Base-by-base conservation (phyloP, 2,888 invertebrate species). In the Sphinx pinastri region DNA sequence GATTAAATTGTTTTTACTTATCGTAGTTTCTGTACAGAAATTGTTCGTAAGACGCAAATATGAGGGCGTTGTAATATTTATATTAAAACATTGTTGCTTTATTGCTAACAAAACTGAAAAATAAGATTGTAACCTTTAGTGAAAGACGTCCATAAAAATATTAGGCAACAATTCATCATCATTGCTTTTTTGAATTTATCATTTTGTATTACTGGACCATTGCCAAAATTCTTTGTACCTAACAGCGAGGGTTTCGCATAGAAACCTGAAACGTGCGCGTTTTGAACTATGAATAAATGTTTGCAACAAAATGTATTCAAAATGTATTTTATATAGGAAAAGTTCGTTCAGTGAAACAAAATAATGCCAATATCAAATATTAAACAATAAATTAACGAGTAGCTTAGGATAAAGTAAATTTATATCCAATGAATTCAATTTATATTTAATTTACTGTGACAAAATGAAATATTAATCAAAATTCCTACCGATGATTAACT, bases 141-240 rank as follows among this genome's bases (percentile, higher is more conserved):
- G 63, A 63, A 49, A 63, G 63, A 49, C 63, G 45, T 49, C 19
- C 12, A 63, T 47, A 63, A 63, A 60, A 63, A 63, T 63, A 19
- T 49, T 47, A 60, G 16, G 19, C n/a, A 47, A 10, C 16, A 63
- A 63, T 63, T 63, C 47, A 63, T 63, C 63, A 63, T 31, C 7
- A 49, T 63, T 19, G 47, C 63, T 63, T 63, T 19, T 19, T 63
- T 63, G 47, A 19, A 60, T 60, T 16, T 45, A 63, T 63, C 47
- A 47, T 60, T n/a, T 58, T 38, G 38, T 13, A 59, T n/a, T 13
- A 63, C 47, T 49, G 49, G 49, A 63, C 49, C 13, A 16, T 63
- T 63, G 63, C 63, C 63, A 63, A 19, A n/a, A 49, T 47, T 19
- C 19, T 47, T 19, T 19, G 19, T 19, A 19, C 11, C 55, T 19